phyloP scores from a whole-genome alignment of 2,888 invertebrate genomes.

The Eilema griseolum region DNA sequence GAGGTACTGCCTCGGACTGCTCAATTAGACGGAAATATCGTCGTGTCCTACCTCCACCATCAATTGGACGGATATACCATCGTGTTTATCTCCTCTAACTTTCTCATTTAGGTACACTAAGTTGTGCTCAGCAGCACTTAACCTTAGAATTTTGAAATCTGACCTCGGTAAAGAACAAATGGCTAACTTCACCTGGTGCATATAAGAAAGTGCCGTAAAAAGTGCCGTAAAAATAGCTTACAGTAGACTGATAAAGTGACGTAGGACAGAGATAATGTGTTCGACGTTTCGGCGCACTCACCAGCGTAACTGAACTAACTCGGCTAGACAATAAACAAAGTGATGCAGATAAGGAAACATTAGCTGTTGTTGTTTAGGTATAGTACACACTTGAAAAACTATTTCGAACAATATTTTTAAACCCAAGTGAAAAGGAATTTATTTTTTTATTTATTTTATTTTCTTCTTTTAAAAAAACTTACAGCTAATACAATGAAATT shows the following conservation, averaged over 20 bases:
- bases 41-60: no score
- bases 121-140: conserved; percentile 7
- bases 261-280: conserved; percentile 37
- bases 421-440: neutral
- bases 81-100: no score
- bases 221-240: conserved; percentile 17
- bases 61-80: no score
- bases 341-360: conserved; percentile 47
- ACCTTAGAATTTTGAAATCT: neutral
- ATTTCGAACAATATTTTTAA: neutral
- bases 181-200: neutral
- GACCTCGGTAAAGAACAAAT: neutral
- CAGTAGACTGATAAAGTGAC: conserved; percentile 42
- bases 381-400: conserved; percentile 27
- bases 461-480: no score
- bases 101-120: neutral
- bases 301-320: conserved; percentile 42
- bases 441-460: no score
- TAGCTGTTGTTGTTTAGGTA: conserved; percentile 27
- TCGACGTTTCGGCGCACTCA: conserved; percentile 42
- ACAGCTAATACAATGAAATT: no score
- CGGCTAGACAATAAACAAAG: conserved; percentile 58
- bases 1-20: no score
- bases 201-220: conserved; percentile 17
- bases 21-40: no score